A percentile compares a stretch with the other conserved stretches of the same genome.
These are phyloP conservation scores for Aspiorhynchus laticeps DNA, from an alignment of 2,113 vertebrate species.

Conservation along the genomic window DNA sequence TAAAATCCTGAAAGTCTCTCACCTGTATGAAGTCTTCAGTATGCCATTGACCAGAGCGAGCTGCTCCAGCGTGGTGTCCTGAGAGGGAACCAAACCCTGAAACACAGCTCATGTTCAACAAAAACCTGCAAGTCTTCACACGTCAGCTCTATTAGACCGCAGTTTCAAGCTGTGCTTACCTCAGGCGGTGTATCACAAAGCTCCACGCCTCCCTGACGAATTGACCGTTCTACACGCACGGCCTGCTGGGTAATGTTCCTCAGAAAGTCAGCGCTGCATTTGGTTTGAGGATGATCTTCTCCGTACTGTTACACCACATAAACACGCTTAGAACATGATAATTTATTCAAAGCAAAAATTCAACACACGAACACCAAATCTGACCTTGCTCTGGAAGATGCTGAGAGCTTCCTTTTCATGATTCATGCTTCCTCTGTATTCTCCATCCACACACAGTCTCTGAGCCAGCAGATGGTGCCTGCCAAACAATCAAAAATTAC, in stretches of 20 bases:
- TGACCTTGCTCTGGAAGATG: slow-evolving; percentile 77
- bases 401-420: slow-evolving; percentile 79
- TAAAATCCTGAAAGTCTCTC: neutral
- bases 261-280: slow-evolving; percentile 77
- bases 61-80: slow-evolving; percentile 75
- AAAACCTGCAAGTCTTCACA: neutral
- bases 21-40: slow-evolving; percentile 73
- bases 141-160: neutral
- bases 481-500: neutral
- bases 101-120: slow-evolving; percentile 3
- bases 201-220: slow-evolving; percentile 78
- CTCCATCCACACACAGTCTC: slow-evolving; percentile 75
- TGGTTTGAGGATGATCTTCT: slow-evolving; percentile 77
- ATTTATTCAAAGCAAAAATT: neutral
- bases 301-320: slow-evolving; percentile 70
- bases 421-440: slow-evolving; percentile 79
- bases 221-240: slow-evolving; percentile 79
- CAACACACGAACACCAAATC: neutral
- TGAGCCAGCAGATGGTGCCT: slow-evolving; percentile 82
- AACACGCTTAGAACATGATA: neutral
- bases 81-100: slow-evolving; percentile 69
- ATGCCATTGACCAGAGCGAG: slow-evolving; percentile 78
- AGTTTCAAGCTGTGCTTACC: slow-evolving; percentile 60
- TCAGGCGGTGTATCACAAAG: slow-evolving; percentile 67
- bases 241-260: slow-evolving; percentile 81